Evolutionary conservation across 2,888 invertebrate genomes (phyloP).

Genomic region (Stenchaetothrips biformis): DNA sequence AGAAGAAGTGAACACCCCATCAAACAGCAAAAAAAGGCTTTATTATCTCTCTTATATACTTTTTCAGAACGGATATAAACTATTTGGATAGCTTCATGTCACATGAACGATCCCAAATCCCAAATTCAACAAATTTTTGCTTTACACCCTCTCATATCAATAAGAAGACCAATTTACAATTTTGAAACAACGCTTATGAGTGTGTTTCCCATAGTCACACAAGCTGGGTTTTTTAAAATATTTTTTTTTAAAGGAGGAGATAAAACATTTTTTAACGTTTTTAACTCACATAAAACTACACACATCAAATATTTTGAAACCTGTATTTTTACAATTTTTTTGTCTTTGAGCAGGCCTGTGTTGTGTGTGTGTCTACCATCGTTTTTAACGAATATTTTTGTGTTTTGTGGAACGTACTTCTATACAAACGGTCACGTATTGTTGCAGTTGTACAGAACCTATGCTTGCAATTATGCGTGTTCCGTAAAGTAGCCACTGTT

Average conservation of each 20-base stretch:
- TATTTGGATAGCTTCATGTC: no score
- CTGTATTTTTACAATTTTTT: neutral
- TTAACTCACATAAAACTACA: neutral
- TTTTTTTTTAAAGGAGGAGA: no score
- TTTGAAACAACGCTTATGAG: constrained; percentile 27
- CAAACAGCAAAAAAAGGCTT: constrained; percentile 34
- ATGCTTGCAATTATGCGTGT: constrained; percentile 3
- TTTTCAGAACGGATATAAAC: no score
- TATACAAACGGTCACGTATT: neutral
- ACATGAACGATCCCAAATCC: no score
- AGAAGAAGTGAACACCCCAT: constrained; percentile 54
- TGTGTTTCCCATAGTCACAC: constrained; percentile 8
- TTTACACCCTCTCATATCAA: neutral
- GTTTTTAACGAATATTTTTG: neutral
- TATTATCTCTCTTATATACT: no score
- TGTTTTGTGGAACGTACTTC: neutral
- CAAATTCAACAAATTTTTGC: neutral
- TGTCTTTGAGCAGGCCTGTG: constrained; percentile 1
- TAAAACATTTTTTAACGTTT: neutral
- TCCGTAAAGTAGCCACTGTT: neutral
- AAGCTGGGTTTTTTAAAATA: no score
- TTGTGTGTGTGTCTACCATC: neutral
- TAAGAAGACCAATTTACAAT: constrained; percentile 22
- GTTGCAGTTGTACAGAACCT: constrained; percentile 10
- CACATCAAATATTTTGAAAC: neutral